These are phyloP conservation scores for Eurytoma adleriae DNA, from an alignment of 2,888 invertebrate genomes.

Conservation along the genomic window DNA sequence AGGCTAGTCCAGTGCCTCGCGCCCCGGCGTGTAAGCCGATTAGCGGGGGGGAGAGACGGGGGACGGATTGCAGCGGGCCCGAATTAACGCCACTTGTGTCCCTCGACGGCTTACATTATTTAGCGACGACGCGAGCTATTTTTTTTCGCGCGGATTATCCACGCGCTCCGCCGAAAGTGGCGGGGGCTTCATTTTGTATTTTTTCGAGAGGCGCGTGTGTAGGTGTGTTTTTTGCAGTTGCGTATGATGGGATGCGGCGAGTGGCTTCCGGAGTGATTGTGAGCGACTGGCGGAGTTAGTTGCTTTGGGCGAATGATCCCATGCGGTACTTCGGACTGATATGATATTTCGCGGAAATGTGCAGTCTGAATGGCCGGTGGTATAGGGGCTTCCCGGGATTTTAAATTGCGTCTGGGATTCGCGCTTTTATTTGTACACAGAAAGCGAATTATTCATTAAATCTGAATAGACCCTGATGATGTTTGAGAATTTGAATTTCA, in stretches of 20 bases:
- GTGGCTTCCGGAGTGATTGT: not conserved
- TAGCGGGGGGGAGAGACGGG: constrained; percentile 15
- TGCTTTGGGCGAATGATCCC: too few species aligned
- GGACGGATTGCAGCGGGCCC: constrained; percentile 30
- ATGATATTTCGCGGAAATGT: too few species aligned
- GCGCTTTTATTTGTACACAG: too few species aligned
- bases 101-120: constrained; percentile 40
- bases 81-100: constrained; percentile 47
- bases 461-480: too few species aligned
- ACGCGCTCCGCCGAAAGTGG: not conserved
- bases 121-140: constrained; percentile 3
- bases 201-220: not conserved
- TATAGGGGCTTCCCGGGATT: too few species aligned
- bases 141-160: not conserved
- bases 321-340: too few species aligned
- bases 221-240: not conserved
- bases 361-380: too few species aligned
- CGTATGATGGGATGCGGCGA: not conserved
- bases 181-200: not conserved
- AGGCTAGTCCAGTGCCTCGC: constrained; percentile 16
- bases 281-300: too few species aligned
- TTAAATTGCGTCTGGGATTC: too few species aligned
- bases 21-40: constrained; percentile 39
- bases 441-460: too few species aligned
- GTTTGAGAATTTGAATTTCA: too few species aligned